Base-by-base conservation (phyloP, 2,797 vertebrate genomes). In the Danio choprae region DNA sequence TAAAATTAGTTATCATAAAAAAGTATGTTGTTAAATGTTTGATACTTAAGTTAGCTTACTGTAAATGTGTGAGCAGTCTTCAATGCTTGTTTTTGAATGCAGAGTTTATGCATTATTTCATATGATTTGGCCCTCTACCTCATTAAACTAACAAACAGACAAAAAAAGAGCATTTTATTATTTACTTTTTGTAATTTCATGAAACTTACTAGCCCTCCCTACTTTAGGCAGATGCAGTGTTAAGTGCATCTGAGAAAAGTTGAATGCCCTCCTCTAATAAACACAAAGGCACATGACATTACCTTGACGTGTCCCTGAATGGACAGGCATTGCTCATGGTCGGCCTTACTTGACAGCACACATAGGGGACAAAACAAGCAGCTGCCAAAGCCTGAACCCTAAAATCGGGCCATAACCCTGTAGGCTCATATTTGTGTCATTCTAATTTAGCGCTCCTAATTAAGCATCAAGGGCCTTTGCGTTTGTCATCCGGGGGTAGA, bases 391-490 rank as follows among this genome's bases (percentile, higher is more conserved):
- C 70, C 68, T 76, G 56, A 81, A 81, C 77, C 72, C 74, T 79
- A 77, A 83, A 84, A 80, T 82, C 83, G 84, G 84, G 76, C 78
- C 78, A 81, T 74, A 77, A 81, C 79, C 86, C 86, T 80, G 64
- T 77, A 80, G 81, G 84, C 86, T 77, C 64, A 74, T 87, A 81
- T 76, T 81, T 79, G 73, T 87, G 82, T 87, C 86, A 85, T 81
- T 85, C 59, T 84, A 83, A 86, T 84, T 87, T 84, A 83, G 69
- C 55, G 63, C 64, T 69, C 56, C 83, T 83, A 84, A 87, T 84
- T 87, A 79, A 80, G 74, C 79, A 83, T 80, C 81, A 72, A 79
- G 79, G 83, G 83, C 75, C 41, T 79, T 71, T 65, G 75, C 59
- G n/a, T 83, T 84, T 62, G 78, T 86, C 81, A 83, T 80, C 79